These are phyloP conservation scores for Pelochelys cantorii DNA, from an alignment of 2,797 vertebrate species.

Conservation along the genomic window DNA sequence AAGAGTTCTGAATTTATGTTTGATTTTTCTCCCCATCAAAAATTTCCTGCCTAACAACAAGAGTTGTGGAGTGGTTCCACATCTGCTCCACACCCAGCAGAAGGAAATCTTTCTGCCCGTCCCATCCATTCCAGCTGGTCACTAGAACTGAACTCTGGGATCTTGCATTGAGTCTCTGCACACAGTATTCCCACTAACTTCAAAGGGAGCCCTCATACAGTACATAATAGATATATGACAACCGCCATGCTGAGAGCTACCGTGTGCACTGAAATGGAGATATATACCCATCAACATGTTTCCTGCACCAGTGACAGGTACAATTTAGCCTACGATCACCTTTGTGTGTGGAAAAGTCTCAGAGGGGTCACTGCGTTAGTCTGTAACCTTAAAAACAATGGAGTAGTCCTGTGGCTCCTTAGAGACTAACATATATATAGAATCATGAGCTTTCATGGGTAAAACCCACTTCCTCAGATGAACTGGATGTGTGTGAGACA, in stretches of 20 bases:
- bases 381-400: too few relatives aligned
- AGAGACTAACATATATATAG: too few relatives aligned
- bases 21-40: neutral
- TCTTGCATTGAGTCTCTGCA: neutral
- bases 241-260: neutral
- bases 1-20: neutral
- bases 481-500: neutral
- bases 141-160: neutral
- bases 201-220: neutral
- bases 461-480: too few relatives aligned
- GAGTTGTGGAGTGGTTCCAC: neutral
- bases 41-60: neutral
- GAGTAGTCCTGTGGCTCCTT: too few relatives aligned
- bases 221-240: neutral
- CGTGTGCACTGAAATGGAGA: neutral
- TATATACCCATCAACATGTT: neutral
- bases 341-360: neutral
- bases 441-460: too few relatives aligned
- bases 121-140: neutral
- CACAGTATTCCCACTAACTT: neutral
- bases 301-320: neutral
- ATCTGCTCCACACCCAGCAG: neutral
- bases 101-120: neutral
- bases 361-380: too few relatives aligned
- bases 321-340: neutral